Conservation (phyloP, 2,888 invertebrate genomes). For the Lumbricus terrestris region DNA sequence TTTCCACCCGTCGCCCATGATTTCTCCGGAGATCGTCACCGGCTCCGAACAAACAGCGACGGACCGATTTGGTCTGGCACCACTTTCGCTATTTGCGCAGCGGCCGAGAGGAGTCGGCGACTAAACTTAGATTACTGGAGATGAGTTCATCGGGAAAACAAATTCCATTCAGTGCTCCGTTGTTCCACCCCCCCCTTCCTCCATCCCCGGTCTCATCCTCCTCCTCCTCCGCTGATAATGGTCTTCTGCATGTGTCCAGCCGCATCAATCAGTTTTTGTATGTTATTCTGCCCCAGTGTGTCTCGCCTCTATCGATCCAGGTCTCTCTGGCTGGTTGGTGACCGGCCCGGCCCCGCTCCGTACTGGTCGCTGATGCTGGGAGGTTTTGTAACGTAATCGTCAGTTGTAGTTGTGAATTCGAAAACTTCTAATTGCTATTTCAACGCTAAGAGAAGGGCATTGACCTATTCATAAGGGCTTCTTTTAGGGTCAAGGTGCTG, state of each 20-base stretch:
- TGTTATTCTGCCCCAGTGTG: neutral
- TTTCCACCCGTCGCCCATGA: neutral
- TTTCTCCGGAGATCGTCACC: neutral
- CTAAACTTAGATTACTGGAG: neutral
- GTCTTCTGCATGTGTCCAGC: neutral
- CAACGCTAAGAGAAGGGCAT: too few relatives aligned
- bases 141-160: neutral
- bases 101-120: neutral
- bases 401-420: neutral
- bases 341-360: neutral
- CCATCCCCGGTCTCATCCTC: neutral
- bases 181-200: too few relatives aligned
- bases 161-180: neutral
- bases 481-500: neutral
- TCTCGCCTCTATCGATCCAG: neutral
- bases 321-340: too few relatives aligned
- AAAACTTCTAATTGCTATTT: neutral
- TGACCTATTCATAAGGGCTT: neutral
- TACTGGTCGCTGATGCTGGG: neutral
- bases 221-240: neutral
- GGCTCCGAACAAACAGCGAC: neutral
- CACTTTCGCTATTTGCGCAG: neutral
- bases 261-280: neutral
- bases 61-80: neutral
- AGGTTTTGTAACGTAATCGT: neutral